A percentile compares a stretch with the other conserved stretches of the same genome.
These are phyloP conservation scores for Ceratitis capitata DNA, from an alignment of 1,140 invertebrate species.

Conservation along the genomic window DNA sequence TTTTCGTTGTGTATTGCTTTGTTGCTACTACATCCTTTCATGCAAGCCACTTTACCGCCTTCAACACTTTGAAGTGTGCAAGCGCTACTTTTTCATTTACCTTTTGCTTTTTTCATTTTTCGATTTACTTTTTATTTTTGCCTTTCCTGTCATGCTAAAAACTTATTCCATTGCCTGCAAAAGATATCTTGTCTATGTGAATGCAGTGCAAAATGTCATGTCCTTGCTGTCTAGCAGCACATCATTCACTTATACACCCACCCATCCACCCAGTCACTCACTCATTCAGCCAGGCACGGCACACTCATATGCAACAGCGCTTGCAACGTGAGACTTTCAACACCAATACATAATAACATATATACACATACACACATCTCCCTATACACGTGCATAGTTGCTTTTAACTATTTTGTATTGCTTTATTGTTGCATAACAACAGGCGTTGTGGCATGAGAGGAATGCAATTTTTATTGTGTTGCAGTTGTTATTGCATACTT, in stretches of 20 bases:
- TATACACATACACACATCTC: not conserved
- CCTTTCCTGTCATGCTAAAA: not conserved
- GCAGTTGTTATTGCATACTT: slow-evolving; percentile 2
- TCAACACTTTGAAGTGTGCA: not conserved
- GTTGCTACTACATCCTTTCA: not conserved
- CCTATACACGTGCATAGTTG: not conserved
- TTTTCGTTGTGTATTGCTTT: not conserved
- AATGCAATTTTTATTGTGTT: not conserved
- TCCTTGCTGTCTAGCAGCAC: slow-evolving; percentile 9
- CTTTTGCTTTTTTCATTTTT: too few species aligned
- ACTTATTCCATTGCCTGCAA: slow-evolving; percentile 10
- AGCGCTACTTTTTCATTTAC: too few species aligned
- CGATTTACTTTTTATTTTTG: not conserved
- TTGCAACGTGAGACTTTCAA: not conserved
- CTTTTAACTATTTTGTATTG: not conserved
- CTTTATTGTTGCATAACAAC: slow-evolving; percentile 22
- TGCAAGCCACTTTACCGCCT: not conserved
- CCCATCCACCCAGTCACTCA: not conserved
- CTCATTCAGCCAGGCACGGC: too few species aligned
- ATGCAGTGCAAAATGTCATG: not conserved
- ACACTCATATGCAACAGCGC: not conserved
- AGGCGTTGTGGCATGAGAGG: not conserved
- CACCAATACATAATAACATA: not conserved
- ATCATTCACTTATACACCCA: not conserved
- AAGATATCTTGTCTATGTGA: slow-evolving; percentile 23